These are phyloP conservation scores for Drosophila helvetica DNA, from an alignment of 2,888 invertebrate species.

Conservation along the genomic window DNA sequence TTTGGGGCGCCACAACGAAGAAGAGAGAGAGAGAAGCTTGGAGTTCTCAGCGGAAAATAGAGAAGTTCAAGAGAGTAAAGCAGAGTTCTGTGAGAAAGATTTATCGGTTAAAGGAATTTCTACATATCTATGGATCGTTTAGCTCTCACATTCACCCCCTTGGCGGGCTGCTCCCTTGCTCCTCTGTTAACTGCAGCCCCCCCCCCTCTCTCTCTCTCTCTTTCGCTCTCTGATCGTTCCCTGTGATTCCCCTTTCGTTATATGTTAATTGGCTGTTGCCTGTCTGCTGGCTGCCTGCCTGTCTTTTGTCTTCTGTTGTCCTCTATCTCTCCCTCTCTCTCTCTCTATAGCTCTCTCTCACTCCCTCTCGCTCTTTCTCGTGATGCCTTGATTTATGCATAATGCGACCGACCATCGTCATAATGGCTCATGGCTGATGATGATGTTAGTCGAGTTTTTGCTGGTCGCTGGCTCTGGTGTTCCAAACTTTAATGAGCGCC, in stretches of 20 bases:
- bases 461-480: constrained; percentile 21
- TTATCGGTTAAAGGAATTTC: neutral
- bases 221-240: neutral
- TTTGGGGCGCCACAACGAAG: constrained; percentile 37
- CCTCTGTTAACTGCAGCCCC: neutral
- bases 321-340: neutral
- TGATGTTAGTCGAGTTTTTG: constrained; percentile 33
- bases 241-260: neutral
- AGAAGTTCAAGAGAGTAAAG: too few relatives aligned
- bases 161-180: neutral
- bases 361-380: neutral
- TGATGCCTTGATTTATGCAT: constrained; percentile 37
- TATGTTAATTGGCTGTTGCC: neutral
- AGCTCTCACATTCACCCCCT: neutral
- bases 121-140: neutral
- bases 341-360: neutral
- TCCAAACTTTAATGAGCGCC: constrained; percentile 26
- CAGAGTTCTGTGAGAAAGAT: neutral
- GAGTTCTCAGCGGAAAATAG: too few relatives aligned
- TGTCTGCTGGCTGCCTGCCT: neutral
- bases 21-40: neutral
- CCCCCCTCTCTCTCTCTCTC: neutral
- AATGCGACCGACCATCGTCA: constrained; percentile 31
- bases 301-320: neutral
- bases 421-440: constrained; percentile 36